A percentile compares a stretch with the other conserved stretches of the same genome.
Conservation (phyloP, 2,888 invertebrate species). For the Subacronicta megacephala region DNA sequence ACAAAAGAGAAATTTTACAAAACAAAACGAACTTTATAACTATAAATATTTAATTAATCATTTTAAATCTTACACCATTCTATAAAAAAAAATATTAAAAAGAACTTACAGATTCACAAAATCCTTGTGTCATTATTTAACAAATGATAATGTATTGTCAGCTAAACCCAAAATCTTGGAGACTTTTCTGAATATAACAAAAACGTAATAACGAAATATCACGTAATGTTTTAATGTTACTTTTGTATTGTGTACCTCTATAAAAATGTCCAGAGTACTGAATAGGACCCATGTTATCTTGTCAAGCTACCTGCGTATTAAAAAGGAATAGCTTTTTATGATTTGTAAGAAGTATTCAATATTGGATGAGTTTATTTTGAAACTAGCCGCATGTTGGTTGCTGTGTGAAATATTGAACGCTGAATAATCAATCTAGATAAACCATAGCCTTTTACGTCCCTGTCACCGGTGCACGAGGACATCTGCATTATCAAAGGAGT, state of each 20-base stretch:
- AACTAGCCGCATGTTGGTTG: neutral
- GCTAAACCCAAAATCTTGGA: neutral
- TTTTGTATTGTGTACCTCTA: constrained; percentile 1
- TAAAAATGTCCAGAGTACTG: neutral
- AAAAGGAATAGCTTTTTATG: neutral
- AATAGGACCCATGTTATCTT: neutral
- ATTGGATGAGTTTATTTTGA: neutral
- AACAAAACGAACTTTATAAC: too few species aligned
- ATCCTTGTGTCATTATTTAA: too few species aligned
- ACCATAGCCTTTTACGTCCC: too few species aligned
- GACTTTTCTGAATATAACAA: neutral
- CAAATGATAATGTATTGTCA: too few species aligned
- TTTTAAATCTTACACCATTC: too few species aligned
- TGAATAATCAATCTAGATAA: neutral
- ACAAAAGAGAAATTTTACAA: too few species aligned
- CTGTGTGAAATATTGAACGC: neutral
- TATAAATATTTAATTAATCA: too few species aligned
- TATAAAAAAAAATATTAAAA: too few species aligned
- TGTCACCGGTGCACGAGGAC: too few species aligned
- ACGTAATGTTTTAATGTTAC: neutral
- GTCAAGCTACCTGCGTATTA: neutral
- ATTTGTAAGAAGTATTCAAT: neutral
- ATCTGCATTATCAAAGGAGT: too few species aligned
- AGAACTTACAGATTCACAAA: too few species aligned
- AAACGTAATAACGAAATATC: neutral